Evolutionary conservation across 2,888 invertebrate genomes (phyloP), one percentile per base, ranked within the genome.

Genomic region (Lithophane semibrunnea): DNA sequence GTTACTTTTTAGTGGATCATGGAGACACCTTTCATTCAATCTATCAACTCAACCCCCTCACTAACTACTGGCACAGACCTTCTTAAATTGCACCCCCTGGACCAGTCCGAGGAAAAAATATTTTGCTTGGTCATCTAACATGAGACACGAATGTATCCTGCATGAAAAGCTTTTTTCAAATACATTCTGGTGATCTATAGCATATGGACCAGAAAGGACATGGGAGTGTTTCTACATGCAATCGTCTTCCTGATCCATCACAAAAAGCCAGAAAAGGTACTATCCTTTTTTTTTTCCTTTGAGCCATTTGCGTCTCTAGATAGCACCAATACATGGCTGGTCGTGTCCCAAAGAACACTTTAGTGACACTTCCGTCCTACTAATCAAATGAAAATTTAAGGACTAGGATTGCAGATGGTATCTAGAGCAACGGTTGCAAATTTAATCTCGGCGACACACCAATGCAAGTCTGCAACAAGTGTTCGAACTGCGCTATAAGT

Each of bases 401-500:
- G 85, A 85, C 61, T 82, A 78, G 82, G 85, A 85, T 73, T 78
- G 74, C 74, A 84, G 63, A 67, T 67, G 85, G 78, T 84, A 84
- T 77, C 80, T 86, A 75, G 86, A 79, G 73, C 71, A 83, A 68
- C 69, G 73, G 76, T 82, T 83, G 79, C 79, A 86, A 85, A 85
- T 85, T 81, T 79, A 86, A 86, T 81, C 75, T 80, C 75, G 77
- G 69, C 82, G 82, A 83, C 87, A 87, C 82, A 87, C 81, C 77
- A 86, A 80, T 85, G 75, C 80, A 84, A 85, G 81, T 86, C 73
- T 69, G 80, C 79, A 83, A 84, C 82, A 83, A 88, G 84, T 88
- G 91, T 84, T 88, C 84, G 90, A 92, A 89, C 94, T 89, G 90
- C 94, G 90, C 95, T 94, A 93, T 94, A 93, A 91, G 91, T 92